Conservation (phyloP, 2,888 invertebrate species). For the Zygaena filipendulae region DNA sequence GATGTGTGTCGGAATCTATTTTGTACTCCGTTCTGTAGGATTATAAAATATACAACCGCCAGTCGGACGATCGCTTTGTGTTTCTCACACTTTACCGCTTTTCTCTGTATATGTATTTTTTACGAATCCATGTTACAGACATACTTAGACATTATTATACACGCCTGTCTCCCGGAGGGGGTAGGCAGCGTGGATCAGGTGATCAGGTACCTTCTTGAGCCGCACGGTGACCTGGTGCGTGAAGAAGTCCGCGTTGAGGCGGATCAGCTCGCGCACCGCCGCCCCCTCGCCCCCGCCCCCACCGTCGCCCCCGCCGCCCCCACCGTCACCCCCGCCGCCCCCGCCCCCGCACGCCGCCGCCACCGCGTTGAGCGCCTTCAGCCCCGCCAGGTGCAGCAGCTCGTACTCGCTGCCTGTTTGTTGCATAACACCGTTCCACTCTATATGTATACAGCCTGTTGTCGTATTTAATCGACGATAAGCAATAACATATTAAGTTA, state of each 20-base stretch:
- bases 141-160: too few relatives aligned
- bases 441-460: neutral
- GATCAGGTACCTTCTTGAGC: slow-evolving; percentile 70
- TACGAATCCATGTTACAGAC: too few relatives aligned
- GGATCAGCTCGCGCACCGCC: slow-evolving; percentile 66
- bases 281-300: slow-evolving; percentile 64
- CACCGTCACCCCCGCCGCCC: slow-evolving; percentile 66
- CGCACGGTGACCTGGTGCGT: slow-evolving; percentile 75
- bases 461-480: too few relatives aligned
- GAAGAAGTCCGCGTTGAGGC: slow-evolving; percentile 78
- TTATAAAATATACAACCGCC: too few relatives aligned
- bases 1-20: too few relatives aligned
- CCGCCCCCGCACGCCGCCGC: slow-evolving; percentile 66
- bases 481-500: too few relatives aligned
- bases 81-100: too few relatives aligned
- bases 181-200: too few relatives aligned
- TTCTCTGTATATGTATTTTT: too few relatives aligned
- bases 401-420: slow-evolving; percentile 76
- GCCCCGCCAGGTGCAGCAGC: slow-evolving; percentile 71
- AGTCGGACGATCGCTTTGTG: too few relatives aligned
- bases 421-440: neutral
- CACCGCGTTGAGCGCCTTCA: slow-evolving; percentile 66
- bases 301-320: slow-evolving; percentile 68
- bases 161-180: too few relatives aligned
- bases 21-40: too few relatives aligned